These are phyloP conservation scores for Phataginus tricuspis DNA, from an alignment of 2,797 vertebrate species.

Conservation along the genomic window DNA sequence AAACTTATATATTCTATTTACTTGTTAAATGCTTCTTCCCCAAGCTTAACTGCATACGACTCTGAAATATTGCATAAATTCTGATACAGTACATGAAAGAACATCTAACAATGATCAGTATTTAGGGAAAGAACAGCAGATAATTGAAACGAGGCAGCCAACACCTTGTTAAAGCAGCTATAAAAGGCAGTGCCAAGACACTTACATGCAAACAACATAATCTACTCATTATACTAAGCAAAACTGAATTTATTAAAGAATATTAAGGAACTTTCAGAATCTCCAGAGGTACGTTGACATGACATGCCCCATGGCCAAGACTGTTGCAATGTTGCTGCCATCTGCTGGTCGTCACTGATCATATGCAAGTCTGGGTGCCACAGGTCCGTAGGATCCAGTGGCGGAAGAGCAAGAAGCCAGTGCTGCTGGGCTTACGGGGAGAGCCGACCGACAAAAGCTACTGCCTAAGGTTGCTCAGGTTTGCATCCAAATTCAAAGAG, in stretches of 20 bases:
- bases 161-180: not conserved
- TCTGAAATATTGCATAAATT: not conserved
- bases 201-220: not conserved
- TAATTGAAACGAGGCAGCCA: not conserved
- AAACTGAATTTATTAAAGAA: not conserved
- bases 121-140: not conserved
- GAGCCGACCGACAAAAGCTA: not conserved
- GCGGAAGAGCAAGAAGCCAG: not conserved
- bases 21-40: not conserved
- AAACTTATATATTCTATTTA: not conserved
- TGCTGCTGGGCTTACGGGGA: not conserved
- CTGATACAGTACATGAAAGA: not conserved
- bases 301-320: not conserved
- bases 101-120: not conserved
- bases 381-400: not conserved
- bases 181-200: not conserved
- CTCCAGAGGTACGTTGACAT: not conserved
- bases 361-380: not conserved
- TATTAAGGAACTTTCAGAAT: not conserved
- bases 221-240: not conserved
- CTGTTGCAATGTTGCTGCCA: not conserved
- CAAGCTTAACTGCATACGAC: not conserved
- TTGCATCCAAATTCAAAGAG: not conserved
- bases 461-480: not conserved
- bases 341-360: slow-evolving; percentile 21